Evolutionary conservation across 2,888 invertebrate genomes (phyloP), one percentile per base, ranked within the genome.

Genomic region (Meliscaeva auricollis): DNA sequence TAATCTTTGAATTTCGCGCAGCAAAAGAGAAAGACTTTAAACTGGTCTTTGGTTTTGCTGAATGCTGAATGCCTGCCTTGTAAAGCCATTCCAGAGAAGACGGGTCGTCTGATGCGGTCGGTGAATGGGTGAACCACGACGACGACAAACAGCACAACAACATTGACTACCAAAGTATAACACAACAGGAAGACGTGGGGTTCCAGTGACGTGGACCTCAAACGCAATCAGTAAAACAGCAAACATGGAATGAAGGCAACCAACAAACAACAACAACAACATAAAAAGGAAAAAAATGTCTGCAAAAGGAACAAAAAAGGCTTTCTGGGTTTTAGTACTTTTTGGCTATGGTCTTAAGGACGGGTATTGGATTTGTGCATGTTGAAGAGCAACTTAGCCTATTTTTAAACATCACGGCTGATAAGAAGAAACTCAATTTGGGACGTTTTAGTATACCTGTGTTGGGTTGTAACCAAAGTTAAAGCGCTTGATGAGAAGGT

Each of bases 151-250:
- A 13, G 38, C 26, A n/a, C n/a, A 64, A 64, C 38, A 30, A 54
- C 20, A 8, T 35, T 60, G 44, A 74, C 74, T 74, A 83, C 73
- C 78, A 83, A 83, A 74, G 69, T 78, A 78, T 83, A 78, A 79
- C 83, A 83, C 68, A 77, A 81, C 78, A 83, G 78, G 84, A 79
- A 70, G 84, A 75, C 50, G 74, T 84, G 69, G 79, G 68, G 84
- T 69, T 46, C 64, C 68, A 69, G 46, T 60, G 70, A 66, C 66
- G 70, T 52, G 70, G 66, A 79, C 79, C 84, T 75, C 75, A 79
- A 70, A 66, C 58, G 66, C 84, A 79, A 75, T 79, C 84, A 84
- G 79, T 48, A 62, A 79, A 84, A 79, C 70, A 78, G 66, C 84
- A 70, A 84, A 79, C 74, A 70, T 72, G 64, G 69, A 35, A 62